phyloP scores from a whole-genome alignment of 2,888 invertebrate species.

The Aspidiotus destructor region DNA sequence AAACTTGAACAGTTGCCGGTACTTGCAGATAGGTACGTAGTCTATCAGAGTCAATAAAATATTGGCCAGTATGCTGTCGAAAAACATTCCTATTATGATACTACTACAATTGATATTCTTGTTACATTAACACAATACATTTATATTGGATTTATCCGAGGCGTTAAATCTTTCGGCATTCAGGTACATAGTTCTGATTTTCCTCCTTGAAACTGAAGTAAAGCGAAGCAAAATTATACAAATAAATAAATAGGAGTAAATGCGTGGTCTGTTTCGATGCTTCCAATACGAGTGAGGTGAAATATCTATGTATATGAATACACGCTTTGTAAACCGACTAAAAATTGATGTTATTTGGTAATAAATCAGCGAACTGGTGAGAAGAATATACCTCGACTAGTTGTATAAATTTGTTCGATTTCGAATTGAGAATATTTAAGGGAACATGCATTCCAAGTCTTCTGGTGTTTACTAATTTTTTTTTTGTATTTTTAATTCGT shows the following conservation, averaged over 20 bases:
- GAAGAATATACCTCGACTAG: constrained; percentile 2
- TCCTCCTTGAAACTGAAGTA: background rate
- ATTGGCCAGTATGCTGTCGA: background rate
- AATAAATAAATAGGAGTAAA: background rate
- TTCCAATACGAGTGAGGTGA: constrained; percentile 21
- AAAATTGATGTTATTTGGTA: constrained; percentile 27
- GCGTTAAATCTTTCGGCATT: constrained; percentile 1
- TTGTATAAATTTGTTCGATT: constrained; percentile 4
- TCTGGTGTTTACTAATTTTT: background rate
- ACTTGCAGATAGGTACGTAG: background rate
- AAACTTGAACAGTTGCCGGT: no score
- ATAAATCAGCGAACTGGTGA: constrained; percentile 19
- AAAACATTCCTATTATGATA: constrained; percentile 4
- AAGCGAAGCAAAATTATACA: no score
- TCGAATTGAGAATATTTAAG: constrained; percentile 3
- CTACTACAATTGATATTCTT: constrained; percentile 4
- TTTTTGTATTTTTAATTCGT: background rate
- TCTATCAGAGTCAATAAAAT: background rate
- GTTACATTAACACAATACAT: constrained; percentile 2
- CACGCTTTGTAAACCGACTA: constrained; percentile 23
- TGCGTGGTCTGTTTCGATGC: background rate
- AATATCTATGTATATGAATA: background rate
- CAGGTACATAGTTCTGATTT: background rate
- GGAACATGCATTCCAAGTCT: constrained; percentile 2
- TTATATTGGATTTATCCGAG: background rate